phyloP scores from a whole-genome alignment of 2,113 vertebrate genomes.

The Rynchops niger region DNA sequence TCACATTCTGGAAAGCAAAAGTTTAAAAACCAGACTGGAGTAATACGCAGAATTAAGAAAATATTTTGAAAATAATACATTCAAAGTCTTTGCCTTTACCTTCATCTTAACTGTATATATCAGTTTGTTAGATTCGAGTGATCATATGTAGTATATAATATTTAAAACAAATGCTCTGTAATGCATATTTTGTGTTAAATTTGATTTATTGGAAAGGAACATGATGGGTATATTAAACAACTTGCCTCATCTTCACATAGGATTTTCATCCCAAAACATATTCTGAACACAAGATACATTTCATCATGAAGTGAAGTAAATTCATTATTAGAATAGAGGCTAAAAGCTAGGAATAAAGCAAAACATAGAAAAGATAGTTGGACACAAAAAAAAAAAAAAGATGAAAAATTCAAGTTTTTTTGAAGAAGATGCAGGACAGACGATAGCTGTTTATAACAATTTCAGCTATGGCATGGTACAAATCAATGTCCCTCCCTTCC shows the following conservation, averaged over 20 bases:
- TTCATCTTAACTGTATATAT: background rate
- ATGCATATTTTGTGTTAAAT: background rate
- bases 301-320: background rate
- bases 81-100: background rate
- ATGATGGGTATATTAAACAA: background rate
- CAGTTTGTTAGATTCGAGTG: background rate
- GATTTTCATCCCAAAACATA: background rate
- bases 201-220: background rate
- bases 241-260: background rate
- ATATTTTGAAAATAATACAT: background rate
- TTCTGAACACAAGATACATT: background rate
- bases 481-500: background rate
- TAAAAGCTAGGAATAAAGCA: background rate
- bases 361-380: background rate
- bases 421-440: background rate
- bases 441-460: background rate
- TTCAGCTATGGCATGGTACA: background rate
- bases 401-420: background rate
- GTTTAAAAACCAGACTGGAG: background rate
- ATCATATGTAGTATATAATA: background rate
- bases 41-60: background rate
- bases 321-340: background rate
- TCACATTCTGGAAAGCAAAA: background rate
- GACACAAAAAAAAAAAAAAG: no score
- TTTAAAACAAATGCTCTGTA: background rate